Base-by-base conservation (phyloP, 2,888 invertebrate species). In the Diabrotica balteata region DNA sequence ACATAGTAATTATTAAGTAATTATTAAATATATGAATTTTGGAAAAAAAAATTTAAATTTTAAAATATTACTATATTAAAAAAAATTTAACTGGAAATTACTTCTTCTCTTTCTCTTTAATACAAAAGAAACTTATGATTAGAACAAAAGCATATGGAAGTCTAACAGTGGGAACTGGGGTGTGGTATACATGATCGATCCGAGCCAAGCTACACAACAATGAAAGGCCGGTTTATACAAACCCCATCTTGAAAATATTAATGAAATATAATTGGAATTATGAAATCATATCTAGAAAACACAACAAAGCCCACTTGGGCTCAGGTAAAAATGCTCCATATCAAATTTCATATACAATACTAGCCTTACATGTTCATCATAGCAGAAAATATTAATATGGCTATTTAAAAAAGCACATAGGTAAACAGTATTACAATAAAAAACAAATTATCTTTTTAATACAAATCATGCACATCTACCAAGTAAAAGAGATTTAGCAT, bases 241-340 rank as follows among this genome's bases (percentile, higher is more conserved):
- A 42, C 55, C 55, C 53, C 22, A 59, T 8, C 22, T 60, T 42
- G 11, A 59, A 53, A 53, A 57, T 55, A 45, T 59, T 59, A 60
- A 66, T 66, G 57, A 67, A 65, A 63, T 22, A 65, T 63, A 53
- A 67, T 72, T 72, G 62, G 70, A 74, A 66, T 72, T 73, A 76
- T 73, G 54, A 73, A 72, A 74, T 73, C 66, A 75, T 75, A 75
- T 76, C 76, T 75, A 72, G 75, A 73, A 73, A 77, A 53, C 32
- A 67, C 57, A 53, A 73, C 69, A 75, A 72, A 71, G 63, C 53
- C 62, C 53, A 70, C 63, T 7, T n/a, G 63, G 50, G 17, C 45
- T 53, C 73, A 74, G 73, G 74, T 76, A 73, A 73, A 69, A 72
- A 71, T 68, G 42, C 62, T 64, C 65, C 63, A 66, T 72, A 72